Percentiles rank a stretch among this genome's conserved stretches.
Evolutionary conservation across 2,113 vertebrate genomes (phyloP).

Genomic region (Anthoscopus minutus): DNA sequence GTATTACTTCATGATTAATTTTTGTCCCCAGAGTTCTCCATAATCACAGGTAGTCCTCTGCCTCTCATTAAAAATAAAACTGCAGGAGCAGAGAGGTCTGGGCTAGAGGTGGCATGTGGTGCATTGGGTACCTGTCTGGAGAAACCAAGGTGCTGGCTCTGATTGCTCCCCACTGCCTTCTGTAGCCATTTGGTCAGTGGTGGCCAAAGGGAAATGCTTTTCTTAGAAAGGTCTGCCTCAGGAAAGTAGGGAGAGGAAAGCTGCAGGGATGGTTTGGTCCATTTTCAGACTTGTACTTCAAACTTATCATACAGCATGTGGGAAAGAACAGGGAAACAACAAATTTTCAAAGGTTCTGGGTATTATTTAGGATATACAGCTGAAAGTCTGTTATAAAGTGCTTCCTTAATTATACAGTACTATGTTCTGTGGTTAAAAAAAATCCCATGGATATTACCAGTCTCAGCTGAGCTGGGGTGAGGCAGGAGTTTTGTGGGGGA

Average conservation of each 20-base stretch:
- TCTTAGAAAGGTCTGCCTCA: background rate
- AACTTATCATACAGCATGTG: accelerated
- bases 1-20: background rate
- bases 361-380: background rate
- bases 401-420: background rate
- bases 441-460: background rate
- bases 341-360: background rate
- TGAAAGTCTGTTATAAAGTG: background rate
- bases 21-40: background rate
- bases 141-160: accelerated
- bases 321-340: background rate
- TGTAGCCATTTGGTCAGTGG: accelerated
- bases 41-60: background rate
- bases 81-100: background rate
- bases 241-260: background rate
- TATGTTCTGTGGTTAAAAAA: background rate
- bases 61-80: background rate
- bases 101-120: background rate
- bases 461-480: background rate
- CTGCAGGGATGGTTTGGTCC: background rate
- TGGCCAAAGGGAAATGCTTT: background rate
- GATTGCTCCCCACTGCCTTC: background rate
- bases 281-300: background rate
- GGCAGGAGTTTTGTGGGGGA: background rate
- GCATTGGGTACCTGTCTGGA: accelerated